A percentile compares a stretch with the other conserved stretches of the same genome.
Conservation (phyloP, 2,113 vertebrate species). For the Ceyx melanurus region DNA sequence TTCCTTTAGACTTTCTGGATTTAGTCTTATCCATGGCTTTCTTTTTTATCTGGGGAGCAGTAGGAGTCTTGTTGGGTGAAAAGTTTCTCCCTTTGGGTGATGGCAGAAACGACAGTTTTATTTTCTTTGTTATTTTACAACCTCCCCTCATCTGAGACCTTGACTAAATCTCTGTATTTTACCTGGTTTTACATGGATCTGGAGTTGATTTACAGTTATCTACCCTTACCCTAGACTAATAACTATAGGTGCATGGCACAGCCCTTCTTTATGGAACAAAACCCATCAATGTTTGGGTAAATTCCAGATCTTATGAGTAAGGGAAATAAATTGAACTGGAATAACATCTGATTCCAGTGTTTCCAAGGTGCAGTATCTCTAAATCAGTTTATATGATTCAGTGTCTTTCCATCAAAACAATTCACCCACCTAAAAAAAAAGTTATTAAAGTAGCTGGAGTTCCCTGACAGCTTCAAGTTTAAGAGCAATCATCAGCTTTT, state of each 20-base stretch:
- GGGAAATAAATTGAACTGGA: neutral
- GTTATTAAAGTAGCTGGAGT: neutral
- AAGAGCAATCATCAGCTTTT: neutral
- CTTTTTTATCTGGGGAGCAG: neutral
- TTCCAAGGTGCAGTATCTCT: neutral
- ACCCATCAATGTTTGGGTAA: neutral
- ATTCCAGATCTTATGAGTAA: neutral
- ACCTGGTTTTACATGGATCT: neutral
- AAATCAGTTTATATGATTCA: neutral
- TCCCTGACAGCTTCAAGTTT: neutral
- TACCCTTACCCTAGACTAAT: neutral
- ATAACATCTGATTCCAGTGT: neutral
- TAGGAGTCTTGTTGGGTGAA: neutral
- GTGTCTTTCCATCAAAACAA: neutral
- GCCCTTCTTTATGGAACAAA: neutral
- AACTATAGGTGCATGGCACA: neutral
- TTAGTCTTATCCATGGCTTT: neutral
- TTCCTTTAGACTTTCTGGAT: neutral
- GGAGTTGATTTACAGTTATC: neutral
- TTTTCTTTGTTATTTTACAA: neutral
- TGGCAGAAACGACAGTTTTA: neutral
- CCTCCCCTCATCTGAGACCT: rapidly evolving
- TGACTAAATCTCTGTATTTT: neutral
- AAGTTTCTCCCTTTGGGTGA: rapidly evolving
- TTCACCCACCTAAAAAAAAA: neutral